phyloP scores from a whole-genome alignment of 2,888 invertebrate species.

The Cryptosula pallasiana region DNA sequence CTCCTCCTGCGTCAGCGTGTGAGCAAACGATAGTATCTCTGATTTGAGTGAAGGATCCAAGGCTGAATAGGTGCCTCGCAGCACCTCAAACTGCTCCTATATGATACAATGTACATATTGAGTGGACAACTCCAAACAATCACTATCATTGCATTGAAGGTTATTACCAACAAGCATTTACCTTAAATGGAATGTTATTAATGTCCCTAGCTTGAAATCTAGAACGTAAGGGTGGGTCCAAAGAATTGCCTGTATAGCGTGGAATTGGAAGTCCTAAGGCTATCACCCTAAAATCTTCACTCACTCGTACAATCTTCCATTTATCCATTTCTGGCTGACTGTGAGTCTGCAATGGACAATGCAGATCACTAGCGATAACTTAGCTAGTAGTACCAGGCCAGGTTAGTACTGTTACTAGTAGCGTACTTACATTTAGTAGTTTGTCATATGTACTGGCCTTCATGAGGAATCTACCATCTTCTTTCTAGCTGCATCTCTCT shows the following conservation, averaged over 20 bases:
- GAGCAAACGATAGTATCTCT: slow-evolving; percentile 69
- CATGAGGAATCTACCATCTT: slow-evolving; percentile 90
- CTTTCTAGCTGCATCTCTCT: slow-evolving; percentile 96
- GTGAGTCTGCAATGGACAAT: slow-evolving; percentile 63
- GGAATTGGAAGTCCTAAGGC: slow-evolving; percentile 51
- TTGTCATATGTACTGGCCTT: slow-evolving; percentile 84
- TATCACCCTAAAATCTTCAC: slow-evolving; percentile 74
- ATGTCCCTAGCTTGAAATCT: slow-evolving; percentile 90
- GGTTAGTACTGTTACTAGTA: neutral
- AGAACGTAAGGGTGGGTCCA: slow-evolving; percentile 90
- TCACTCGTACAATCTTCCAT: slow-evolving; percentile 86
- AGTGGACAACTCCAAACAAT: neutral
- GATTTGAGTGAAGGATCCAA: slow-evolving; percentile 55
- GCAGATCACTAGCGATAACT: neutral
- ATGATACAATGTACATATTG: neutral
- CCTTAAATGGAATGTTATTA: slow-evolving; percentile 57
- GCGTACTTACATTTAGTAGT: slow-evolving; percentile 65
- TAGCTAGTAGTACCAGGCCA: neutral
- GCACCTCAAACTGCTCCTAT: slow-evolving; percentile 23
- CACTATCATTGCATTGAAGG: neutral
- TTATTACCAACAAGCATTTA: neutral
- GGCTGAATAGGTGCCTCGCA: neutral
- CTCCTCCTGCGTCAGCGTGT: slow-evolving; percentile 74
- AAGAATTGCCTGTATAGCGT: slow-evolving; percentile 69
- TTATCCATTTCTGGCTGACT: slow-evolving; percentile 70